Evolutionary conservation across 2,113 vertebrate species (phyloP), one percentile per base, ranked within the genome.

Genomic region (Tetrax tetrax): DNA sequence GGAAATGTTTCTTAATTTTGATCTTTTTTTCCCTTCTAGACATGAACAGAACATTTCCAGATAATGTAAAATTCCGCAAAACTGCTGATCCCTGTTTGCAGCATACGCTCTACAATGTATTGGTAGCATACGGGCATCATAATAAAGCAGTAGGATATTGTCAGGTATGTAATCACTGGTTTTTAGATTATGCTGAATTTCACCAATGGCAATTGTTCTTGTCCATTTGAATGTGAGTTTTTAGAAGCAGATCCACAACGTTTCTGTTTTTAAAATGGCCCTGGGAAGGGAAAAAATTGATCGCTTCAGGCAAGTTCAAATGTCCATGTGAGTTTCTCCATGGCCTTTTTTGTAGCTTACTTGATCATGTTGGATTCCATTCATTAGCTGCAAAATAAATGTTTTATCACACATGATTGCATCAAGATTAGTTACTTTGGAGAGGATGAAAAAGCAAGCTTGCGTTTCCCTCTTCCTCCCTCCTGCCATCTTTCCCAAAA

Each of bases 11-110:
- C 61, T 69, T 87, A 88, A 95, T 82, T 94, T 84, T 89, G 27
- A 5, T 89, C 12, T 79, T 78, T 82, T 71, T 56, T 24, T 15
- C 23, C 35, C 93, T 90, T 80, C 51, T 93, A 99, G 99, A 99
- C 90, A 98, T 99, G 97, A 99, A 99, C 92, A 98, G 99, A 97
- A 99, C 99, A 37, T 99, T 99, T 97, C 99, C 99, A 25, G 99
- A 99, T 97, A 99, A 99, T 10, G 94, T 99, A 82, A 97, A 98
- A 57, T 99, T 99, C 97, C 97, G 96, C 71, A 98, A 94, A 94
- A 98, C 92, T 0, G 98, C 99, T 0, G 98, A 99, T 12, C 98
- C 99, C 0, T 98, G 99, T 91, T 97, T 99, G 87, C 99, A 99
- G 94, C 97, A 96, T 6, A 41, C 97, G 2, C 97, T 99, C 90